These are phyloP conservation scores for Acropora yongei DNA, from an alignment of 64 coral and sea anemone genomes.

Conservation along the genomic window DNA sequence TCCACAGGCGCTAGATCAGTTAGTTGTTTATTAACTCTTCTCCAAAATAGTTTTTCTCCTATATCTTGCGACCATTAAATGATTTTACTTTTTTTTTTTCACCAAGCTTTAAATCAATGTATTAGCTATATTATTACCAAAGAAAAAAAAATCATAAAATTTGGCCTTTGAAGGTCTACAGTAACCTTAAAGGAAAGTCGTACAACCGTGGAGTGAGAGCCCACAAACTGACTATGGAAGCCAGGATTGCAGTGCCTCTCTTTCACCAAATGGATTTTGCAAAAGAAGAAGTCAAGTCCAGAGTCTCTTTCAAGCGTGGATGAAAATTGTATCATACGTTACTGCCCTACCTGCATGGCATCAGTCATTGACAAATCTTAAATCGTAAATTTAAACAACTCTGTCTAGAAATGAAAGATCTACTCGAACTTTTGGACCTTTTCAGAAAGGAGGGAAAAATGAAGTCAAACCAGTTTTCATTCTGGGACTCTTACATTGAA, in stretches of 20 bases:
- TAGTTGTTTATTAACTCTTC: too few relatives aligned
- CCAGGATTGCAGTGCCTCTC: slow-evolving; percentile 21
- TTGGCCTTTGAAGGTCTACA: too few relatives aligned
- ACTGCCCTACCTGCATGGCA: neutral
- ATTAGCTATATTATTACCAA: too few relatives aligned
- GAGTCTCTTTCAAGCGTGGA: neutral
- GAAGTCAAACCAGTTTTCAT: slow-evolving; percentile 2
- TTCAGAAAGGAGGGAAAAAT: neutral
- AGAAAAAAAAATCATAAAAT: too few relatives aligned
- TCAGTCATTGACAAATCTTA: neutral
- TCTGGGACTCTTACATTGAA: slow-evolving; percentile 37
- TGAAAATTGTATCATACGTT: slow-evolving; percentile 4
- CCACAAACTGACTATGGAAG: slow-evolving; percentile 34
- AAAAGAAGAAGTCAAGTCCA: slow-evolving; percentile 13
- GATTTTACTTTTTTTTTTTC: neutral
- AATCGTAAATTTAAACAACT: neutral
- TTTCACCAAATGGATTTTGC: slow-evolving; percentile 12
- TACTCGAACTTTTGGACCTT: neutral
- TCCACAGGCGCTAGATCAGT: too few relatives aligned
- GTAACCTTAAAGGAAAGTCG: slow-evolving; percentile 21
- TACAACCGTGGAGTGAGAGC: slow-evolving; percentile 48
- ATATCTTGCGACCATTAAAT: too few relatives aligned
- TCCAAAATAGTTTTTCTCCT: too few relatives aligned
- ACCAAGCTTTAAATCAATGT: too few relatives aligned
- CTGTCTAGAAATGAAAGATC: neutral